A percentile compares a stretch with the other conserved stretches of the same genome.
Evolutionary conservation across 2,797 vertebrate species (phyloP).

Genomic region (Propithecus deckenii): DNA sequence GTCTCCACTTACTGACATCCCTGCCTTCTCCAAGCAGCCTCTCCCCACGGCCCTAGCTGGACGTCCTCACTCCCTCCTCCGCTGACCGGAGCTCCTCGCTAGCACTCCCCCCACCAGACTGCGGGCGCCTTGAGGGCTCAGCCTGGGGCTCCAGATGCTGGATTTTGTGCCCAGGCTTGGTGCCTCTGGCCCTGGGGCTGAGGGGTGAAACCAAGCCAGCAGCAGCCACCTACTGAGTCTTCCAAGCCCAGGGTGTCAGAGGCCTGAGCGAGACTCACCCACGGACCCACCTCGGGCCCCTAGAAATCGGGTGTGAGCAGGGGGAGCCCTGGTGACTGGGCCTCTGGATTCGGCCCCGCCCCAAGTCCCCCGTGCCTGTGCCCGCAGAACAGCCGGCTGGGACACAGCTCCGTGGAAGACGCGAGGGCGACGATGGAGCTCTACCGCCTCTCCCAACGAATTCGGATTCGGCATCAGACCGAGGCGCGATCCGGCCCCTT

Average conservation of each 20-base stretch:
- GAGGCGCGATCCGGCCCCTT: fast-evolving
- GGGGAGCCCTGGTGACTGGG: background rate
- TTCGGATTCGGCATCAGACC: background rate
- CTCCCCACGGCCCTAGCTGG: fast-evolving
- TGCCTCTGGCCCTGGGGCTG: background rate
- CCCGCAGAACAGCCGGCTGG: conserved; percentile 35
- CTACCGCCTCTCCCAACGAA: background rate
- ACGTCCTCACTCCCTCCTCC: fast-evolving
- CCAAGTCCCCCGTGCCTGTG: background rate
- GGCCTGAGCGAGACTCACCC: background rate
- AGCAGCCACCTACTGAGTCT: background rate
- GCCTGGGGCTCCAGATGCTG: background rate
- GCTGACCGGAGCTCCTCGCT: background rate
- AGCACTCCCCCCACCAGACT: fast-evolving
- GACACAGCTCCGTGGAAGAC: conserved; percentile 73
- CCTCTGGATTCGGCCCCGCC: background rate
- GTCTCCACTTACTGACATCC: background rate
- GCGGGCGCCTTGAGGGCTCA: fast-evolving
- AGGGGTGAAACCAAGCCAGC: background rate
- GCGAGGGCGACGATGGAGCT: background rate
- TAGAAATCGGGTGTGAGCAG: background rate
- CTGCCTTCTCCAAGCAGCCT: background rate
- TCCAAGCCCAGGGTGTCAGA: background rate
- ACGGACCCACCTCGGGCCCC: background rate
- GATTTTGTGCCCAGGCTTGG: background rate